phyloP scores from a whole-genome alignment of 2,113 vertebrate species.

The Chionis minor region DNA sequence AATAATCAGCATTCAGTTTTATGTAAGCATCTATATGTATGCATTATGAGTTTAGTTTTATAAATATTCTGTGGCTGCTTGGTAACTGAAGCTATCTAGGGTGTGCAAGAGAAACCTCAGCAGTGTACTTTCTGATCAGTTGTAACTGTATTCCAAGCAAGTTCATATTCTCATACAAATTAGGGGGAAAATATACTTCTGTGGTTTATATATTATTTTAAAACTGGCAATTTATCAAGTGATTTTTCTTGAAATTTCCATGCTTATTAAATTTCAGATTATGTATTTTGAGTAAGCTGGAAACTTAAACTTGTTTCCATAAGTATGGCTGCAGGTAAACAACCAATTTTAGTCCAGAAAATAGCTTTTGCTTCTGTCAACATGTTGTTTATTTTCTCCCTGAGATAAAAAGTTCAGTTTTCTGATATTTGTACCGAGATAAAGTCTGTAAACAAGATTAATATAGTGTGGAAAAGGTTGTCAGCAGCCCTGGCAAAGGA shows the following conservation, averaged over 20 bases:
- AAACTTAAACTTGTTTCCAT: constrained; percentile 75
- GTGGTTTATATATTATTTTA: constrained; percentile 59
- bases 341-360: constrained; percentile 86
- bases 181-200: constrained; percentile 63
- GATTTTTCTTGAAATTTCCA: constrained; percentile 70
- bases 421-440: constrained; percentile 95
- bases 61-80: background rate
- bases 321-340: constrained; percentile 81
- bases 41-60: background rate
- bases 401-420: constrained; percentile 85
- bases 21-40: background rate
- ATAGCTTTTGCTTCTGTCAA: constrained; percentile 89
- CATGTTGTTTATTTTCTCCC: constrained; percentile 85
- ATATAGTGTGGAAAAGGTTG: constrained; percentile 97
- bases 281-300: constrained; percentile 70
- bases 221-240: constrained; percentile 67
- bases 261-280: constrained; percentile 79
- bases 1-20: background rate
- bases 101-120: constrained; percentile 18
- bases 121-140: constrained; percentile 5
- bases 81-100: background rate
- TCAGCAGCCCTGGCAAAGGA: constrained; percentile 91
- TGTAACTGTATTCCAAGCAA: constrained; percentile 59
- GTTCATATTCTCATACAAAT: constrained; percentile 67
- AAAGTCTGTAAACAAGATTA: constrained; percentile 99